These are phyloP conservation scores for Herminia tarsipennalis DNA, from an alignment of 2,888 invertebrate species.

Conservation along the genomic window DNA sequence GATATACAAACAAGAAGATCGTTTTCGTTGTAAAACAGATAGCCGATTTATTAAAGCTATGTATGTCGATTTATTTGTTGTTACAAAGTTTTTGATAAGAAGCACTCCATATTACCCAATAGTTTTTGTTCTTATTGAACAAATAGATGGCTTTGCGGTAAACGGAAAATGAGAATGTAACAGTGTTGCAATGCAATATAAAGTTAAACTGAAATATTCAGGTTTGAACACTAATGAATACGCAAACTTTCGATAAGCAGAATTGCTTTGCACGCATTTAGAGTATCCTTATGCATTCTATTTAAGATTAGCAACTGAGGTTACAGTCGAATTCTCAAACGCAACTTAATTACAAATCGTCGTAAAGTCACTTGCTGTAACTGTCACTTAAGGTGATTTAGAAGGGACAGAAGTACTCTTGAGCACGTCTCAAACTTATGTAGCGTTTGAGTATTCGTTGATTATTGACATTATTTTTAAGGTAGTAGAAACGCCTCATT, in stretches of 20 bases:
- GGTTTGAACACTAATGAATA: neutral
- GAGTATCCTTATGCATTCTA: neutral
- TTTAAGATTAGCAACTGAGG: slow-evolving; percentile 13
- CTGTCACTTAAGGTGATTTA: too few relatives aligned
- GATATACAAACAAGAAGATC: slow-evolving; percentile 5
- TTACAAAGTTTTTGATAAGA: slow-evolving; percentile 15
- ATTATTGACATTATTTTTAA: too few relatives aligned
- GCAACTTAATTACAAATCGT: too few relatives aligned
- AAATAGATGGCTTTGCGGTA: slow-evolving; percentile 19
- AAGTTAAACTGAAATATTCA: neutral
- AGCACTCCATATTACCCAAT: neutral
- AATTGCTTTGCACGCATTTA: too few relatives aligned
- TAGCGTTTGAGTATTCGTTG: too few relatives aligned
- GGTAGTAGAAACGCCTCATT: too few relatives aligned
- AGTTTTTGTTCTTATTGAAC: slow-evolving; percentile 5
- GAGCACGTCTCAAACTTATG: too few relatives aligned
- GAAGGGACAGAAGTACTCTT: too few relatives aligned
- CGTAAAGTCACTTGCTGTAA: too few relatives aligned
- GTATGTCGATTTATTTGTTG: slow-evolving; percentile 14
- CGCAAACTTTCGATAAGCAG: slow-evolving; percentile 1
- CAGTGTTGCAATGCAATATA: neutral
- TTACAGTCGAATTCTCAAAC: too few relatives aligned
- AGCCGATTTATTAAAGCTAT: slow-evolving; percentile 24
- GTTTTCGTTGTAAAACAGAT: slow-evolving; percentile 23
- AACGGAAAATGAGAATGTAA: slow-evolving; percentile 2